These are phyloP conservation scores for Macrotus californicus DNA, from an alignment of 2,113 vertebrate genomes.

Conservation along the genomic window DNA sequence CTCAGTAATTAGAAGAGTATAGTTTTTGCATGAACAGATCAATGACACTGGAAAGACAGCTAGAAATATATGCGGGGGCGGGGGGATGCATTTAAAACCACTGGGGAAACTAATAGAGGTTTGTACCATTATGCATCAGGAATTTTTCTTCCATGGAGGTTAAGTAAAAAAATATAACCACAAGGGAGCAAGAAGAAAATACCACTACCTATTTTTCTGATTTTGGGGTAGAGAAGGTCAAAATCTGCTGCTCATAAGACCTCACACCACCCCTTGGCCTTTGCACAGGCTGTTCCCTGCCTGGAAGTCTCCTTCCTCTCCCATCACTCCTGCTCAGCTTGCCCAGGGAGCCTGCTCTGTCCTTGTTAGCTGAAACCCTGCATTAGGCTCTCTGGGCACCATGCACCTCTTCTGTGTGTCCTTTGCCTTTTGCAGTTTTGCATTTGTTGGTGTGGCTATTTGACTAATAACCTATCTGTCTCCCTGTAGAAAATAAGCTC, in stretches of 20 bases:
- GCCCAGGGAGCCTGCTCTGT: background rate
- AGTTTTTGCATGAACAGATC: background rate
- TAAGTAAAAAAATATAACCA: background rate
- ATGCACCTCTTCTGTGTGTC: background rate
- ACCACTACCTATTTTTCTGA: background rate
- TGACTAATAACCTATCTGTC: background rate
- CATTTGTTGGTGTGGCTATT: background rate
- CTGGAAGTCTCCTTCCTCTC: background rate
- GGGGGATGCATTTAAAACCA: background rate
- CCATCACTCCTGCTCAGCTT: no score
- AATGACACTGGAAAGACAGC: background rate
- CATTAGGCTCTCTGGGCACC: background rate
- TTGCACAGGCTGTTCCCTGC: background rate
- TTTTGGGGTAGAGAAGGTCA: background rate
- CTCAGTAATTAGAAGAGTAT: background rate
- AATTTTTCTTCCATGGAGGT: background rate
- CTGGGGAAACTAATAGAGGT: background rate
- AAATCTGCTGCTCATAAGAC: background rate
- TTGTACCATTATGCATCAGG: background rate
- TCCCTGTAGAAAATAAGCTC: background rate
- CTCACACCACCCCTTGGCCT: background rate
- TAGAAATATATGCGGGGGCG: background rate
- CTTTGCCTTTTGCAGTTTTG: background rate
- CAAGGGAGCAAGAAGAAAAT: background rate
- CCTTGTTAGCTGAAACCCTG: background rate